Evolutionary conservation across 2,888 invertebrate species (phyloP).

Genomic region (Oeneis ivallda): DNA sequence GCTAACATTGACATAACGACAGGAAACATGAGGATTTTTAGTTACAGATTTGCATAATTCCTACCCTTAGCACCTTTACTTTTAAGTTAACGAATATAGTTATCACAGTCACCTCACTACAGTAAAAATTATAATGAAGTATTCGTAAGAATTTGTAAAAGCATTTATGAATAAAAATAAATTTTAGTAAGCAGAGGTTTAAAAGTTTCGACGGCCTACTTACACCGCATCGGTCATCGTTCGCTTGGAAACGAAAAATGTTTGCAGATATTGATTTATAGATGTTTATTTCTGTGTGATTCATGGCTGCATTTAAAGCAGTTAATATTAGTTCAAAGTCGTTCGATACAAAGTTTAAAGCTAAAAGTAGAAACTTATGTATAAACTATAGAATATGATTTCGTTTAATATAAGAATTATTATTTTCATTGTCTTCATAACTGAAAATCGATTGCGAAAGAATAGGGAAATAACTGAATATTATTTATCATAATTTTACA

Average conservation of each 20-base stretch:
- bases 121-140: too few species aligned
- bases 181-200: neutral
- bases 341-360: neutral
- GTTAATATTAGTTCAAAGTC: conserved; percentile 1
- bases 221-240: conserved; percentile 42
- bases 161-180: too few species aligned
- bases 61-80: neutral
- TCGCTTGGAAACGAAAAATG: conserved; percentile 55
- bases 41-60: neutral
- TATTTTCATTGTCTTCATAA: too few species aligned
- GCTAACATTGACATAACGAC: neutral
- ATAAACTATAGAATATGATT: too few species aligned
- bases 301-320: conserved; percentile 37
- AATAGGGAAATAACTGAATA: too few species aligned
- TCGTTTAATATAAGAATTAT: too few species aligned
- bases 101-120: too few species aligned
- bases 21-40: neutral
- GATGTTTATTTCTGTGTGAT: conserved; percentile 28
- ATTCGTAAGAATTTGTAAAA: too few species aligned
- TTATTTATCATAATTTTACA: too few species aligned
- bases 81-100: neutral
- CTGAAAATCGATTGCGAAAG: too few species aligned
- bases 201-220: conserved; percentile 21
- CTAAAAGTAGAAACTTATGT: neutral
- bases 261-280: conserved; percentile 41